phyloP scores from a whole-genome alignment of 2,113 vertebrate genomes.

The Corythornis madagascariensis region DNA sequence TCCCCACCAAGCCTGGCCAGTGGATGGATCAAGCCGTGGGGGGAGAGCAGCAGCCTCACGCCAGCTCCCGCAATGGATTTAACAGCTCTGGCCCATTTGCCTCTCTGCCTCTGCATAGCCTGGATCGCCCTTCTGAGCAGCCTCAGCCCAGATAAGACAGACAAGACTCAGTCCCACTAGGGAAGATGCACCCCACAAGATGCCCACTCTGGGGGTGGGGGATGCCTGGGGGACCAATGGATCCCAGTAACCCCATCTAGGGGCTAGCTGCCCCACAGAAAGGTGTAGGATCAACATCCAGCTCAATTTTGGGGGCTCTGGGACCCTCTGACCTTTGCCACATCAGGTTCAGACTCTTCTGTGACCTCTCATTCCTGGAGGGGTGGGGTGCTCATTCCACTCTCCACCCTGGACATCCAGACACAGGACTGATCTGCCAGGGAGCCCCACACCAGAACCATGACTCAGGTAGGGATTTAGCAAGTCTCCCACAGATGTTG shows the following conservation, averaged over 20 bases:
- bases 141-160: not conserved
- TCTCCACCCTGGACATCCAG: not conserved
- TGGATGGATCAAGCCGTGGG: not conserved
- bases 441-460: not conserved
- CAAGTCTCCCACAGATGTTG: slow-evolving; percentile 6
- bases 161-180: not conserved
- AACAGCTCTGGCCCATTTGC: slow-evolving; percentile 19
- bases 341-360: not conserved
- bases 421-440: not conserved
- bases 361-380: not conserved
- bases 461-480: slow-evolving; percentile 53
- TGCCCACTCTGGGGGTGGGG: not conserved
- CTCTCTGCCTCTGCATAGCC: not conserved
- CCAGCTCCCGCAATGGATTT: slow-evolving; percentile 32
- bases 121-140: not conserved
- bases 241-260: rapidly evolving
- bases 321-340: not conserved
- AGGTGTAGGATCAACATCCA: not conserved
- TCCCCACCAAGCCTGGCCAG: not conserved
- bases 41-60: not conserved
- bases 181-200: not conserved
- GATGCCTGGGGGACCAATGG: not conserved
- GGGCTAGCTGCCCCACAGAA: not conserved
- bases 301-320: not conserved
- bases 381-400: not conserved